A percentile compares a stretch with the other conserved stretches of the same genome.
These are phyloP conservation scores for Pardalotus punctatus DNA, from an alignment of 2,113 vertebrate species.

Conservation along the genomic window DNA sequence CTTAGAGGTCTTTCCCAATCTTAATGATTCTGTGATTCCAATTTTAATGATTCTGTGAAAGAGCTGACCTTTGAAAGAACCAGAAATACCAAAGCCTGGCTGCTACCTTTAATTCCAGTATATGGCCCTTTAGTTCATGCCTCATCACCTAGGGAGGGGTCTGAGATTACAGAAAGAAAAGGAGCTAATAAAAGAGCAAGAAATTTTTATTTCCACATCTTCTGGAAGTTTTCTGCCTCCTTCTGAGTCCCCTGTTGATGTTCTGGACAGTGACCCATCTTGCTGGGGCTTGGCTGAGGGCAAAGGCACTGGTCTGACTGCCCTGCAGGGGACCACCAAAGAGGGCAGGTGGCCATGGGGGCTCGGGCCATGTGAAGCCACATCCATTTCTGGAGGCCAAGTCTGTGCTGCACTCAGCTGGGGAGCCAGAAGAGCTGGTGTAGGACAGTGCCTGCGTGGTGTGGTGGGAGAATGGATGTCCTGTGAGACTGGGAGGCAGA, in stretches of 20 bases:
- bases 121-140: not conserved
- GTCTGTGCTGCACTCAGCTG: rapidly evolving
- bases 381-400: not conserved
- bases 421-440: not conserved
- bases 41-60: not conserved
- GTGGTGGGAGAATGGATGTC: not conserved
- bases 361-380: not conserved
- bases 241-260: not conserved
- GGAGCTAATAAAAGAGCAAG: not conserved
- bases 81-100: not conserved
- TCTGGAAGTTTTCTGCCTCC: not conserved
- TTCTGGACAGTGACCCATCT: not conserved
- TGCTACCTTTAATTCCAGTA: not conserved
- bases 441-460: rapidly evolving
- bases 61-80: not conserved
- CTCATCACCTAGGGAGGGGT: not conserved
- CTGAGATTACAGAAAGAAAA: not conserved
- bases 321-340: not conserved
- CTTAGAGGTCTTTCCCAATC: not conserved
- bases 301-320: not conserved
- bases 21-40: not conserved
- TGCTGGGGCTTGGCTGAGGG: not conserved
- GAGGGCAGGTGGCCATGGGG: not conserved
- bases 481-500: not conserved
- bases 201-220: not conserved